Percentiles rank a stretch among this genome's conserved stretches.
phyloP scores from a whole-genome alignment of 2,797 vertebrate genomes.

The Micropoecilia bifurca region DNA sequence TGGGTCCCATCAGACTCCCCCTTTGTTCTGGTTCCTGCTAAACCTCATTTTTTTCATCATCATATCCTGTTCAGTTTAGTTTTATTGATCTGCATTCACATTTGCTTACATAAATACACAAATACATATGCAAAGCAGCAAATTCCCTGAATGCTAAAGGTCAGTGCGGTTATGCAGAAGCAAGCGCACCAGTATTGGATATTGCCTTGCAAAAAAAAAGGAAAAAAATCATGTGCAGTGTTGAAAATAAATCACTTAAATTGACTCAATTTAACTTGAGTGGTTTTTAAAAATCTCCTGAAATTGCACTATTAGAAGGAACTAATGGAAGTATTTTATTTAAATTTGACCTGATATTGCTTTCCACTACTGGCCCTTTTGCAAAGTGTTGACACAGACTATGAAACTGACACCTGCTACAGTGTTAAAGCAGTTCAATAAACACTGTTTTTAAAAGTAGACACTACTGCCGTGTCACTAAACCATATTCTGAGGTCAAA shows the following conservation, averaged over 20 bases:
- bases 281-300: background rate
- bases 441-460: background rate
- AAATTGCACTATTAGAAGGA: background rate
- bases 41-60: slow-evolving; percentile 9
- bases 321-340: background rate
- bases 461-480: background rate
- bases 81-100: slow-evolving; percentile 15
- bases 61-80: slow-evolving; percentile 3
- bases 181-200: background rate
- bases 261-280: background rate
- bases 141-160: slow-evolving; percentile 6
- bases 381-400: background rate
- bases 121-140: slow-evolving; percentile 3
- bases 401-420: background rate
- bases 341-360: background rate
- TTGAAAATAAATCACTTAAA: background rate
- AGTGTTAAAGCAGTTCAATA: background rate
- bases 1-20: slow-evolving; percentile 13
- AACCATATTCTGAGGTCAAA: background rate
- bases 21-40: slow-evolving; percentile 39
- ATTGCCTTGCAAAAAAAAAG: background rate
- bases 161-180: background rate
- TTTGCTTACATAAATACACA: slow-evolving; percentile 39
- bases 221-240: background rate
- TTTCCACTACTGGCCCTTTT: background rate